These are phyloP conservation scores for Pelecanoides urinatrix DNA, from an alignment of 2,113 vertebrate genomes.

Conservation along the genomic window DNA sequence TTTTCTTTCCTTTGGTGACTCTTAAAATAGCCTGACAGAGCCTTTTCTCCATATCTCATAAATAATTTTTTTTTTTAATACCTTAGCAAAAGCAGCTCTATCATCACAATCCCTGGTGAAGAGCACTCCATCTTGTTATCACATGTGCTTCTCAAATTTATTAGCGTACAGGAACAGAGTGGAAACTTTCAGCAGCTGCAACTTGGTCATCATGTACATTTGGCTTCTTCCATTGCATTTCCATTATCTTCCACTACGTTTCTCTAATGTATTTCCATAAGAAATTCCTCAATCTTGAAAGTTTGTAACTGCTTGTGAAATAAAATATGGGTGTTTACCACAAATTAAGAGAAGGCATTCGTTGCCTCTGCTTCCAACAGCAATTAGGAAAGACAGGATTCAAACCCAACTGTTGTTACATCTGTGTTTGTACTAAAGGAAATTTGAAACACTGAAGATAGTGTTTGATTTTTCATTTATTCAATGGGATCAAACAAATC, in stretches of 20 bases:
- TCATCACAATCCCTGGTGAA: not conserved
- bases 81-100: not conserved
- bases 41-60: not conserved
- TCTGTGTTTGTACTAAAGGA: not conserved
- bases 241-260: not conserved
- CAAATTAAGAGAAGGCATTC: not conserved
- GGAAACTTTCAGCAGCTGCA: not conserved
- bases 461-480: not conserved
- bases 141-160: rapidly evolving
- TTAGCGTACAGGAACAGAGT: not conserved
- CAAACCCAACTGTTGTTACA: not conserved
- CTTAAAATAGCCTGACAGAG: not conserved
- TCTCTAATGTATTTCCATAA: not conserved
- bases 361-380: not conserved
- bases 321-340: not conserved
- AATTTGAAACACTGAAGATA: not conserved
- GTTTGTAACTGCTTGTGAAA: not conserved
- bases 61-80: not conserved
- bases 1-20: not conserved
- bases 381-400: not conserved
- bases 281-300: not conserved
- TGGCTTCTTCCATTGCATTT: not conserved
- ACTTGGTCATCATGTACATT: not conserved
- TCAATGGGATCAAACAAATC: not conserved
- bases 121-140: not conserved